These are phyloP conservation scores for Setophaga kirtlandii DNA, from an alignment of 2,113 vertebrate species.

Conservation along the genomic window DNA sequence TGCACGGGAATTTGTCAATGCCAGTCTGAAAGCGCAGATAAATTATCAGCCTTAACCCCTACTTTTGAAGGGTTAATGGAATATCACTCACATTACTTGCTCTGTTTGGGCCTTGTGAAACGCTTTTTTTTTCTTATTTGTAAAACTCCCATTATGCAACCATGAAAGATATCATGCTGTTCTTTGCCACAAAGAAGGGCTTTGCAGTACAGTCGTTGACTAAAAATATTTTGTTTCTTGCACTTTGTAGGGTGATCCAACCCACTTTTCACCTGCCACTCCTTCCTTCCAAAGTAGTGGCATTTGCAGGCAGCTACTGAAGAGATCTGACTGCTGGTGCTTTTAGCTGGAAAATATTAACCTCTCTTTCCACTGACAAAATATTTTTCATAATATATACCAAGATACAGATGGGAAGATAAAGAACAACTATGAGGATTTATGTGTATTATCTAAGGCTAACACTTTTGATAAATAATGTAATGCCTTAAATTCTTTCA, in stretches of 20 bases:
- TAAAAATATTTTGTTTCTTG: background rate
- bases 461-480: background rate
- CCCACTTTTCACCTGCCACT: background rate
- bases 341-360: conserved; percentile 39
- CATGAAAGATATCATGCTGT: background rate
- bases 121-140: background rate
- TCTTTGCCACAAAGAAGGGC: background rate
- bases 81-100: background rate
- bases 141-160: background rate
- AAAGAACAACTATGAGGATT: background rate
- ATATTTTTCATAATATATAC: background rate
- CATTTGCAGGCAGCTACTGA: background rate
- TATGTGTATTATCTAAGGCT: background rate
- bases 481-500: conserved; percentile 26
- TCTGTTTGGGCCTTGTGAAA: background rate
- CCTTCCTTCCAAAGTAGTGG: background rate
- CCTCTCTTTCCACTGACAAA: background rate
- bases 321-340: background rate
- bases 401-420: background rate
- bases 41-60: background rate
- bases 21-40: background rate
- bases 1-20: background rate
- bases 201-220: background rate
- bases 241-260: background rate
- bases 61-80: background rate